These are phyloP conservation scores for Dinomys branickii DNA, from an alignment of 2,113 vertebrate species.

Conservation along the genomic window DNA sequence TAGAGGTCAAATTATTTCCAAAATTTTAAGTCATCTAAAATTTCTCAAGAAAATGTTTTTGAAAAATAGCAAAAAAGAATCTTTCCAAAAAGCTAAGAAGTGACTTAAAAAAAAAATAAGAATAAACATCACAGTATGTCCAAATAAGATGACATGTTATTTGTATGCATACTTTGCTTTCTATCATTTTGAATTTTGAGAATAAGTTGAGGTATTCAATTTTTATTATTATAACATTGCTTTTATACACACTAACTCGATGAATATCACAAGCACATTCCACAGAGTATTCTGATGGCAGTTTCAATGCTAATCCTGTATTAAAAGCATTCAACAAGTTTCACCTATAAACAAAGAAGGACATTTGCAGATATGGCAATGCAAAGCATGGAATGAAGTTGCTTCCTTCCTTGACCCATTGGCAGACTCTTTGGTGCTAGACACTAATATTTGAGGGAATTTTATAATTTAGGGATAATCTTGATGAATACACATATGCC, in stretches of 20 bases:
- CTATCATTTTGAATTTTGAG: neutral
- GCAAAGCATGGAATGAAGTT: neutral
- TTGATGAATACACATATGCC: neutral
- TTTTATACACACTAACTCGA: neutral
- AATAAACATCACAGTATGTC: neutral
- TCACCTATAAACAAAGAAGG: neutral
- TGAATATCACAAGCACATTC: neutral
- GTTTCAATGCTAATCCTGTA: neutral
- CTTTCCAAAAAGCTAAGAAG: neutral
- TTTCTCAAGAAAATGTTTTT: neutral
- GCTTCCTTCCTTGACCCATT: neutral
- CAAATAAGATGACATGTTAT: neutral
- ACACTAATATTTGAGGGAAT: neutral
- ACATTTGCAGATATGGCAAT: neutral
- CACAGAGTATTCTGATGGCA: neutral
- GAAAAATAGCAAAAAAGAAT: neutral
- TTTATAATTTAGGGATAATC: neutral
- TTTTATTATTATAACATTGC: neutral
- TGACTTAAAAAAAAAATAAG: neutral
- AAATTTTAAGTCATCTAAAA: neutral
- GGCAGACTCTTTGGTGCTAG: neutral
- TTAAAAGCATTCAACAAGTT: neutral
- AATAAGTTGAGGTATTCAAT: neutral
- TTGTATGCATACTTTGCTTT: neutral
- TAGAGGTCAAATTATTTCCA: neutral